Evolutionary conservation across 23 tunicate genomes (phyloP), one percentile per base, ranked within the genome.

Genomic region (Halocynthia roretzi): DNA sequence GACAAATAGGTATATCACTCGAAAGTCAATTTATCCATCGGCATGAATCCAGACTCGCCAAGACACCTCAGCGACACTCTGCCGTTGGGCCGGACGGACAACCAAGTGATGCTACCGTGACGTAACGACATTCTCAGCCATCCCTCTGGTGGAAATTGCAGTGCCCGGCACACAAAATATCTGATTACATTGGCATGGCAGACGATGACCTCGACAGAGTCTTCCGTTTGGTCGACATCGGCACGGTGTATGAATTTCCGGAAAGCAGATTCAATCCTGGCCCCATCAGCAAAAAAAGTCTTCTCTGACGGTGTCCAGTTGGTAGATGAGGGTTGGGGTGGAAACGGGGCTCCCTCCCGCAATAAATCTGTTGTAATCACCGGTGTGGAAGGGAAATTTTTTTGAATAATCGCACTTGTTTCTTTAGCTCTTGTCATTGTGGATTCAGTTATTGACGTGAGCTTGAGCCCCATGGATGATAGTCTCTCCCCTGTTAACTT

Each of bases 181-280:
- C 99, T 87, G 56, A 94, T 88, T 11, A 94, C 95, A 78, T 94
- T 94, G n/a, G 90, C 99, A 74, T 94, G 99, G 77, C 99, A 94
- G 17, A 94, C 91, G 53, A 80, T 20, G 6, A 94, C 81, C 50
- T 88, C 95, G 58, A 60, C 51, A 7, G 86, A 69, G 71, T 87
- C 87, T 19, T 77, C 67, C 48, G 81, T 56, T 76, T 86, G 91
- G 20, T 86, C 58, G 22, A 67, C 40, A 15, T 70, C 72, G 40
- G 91, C 95, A n/a, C 95, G 72, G 71, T 85, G 95, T 19, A 94
- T 77, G 66, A 66, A 84, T 72, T 88, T 88, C 44, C 95, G 72
- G 49, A 94, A 94, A 8, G 87, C 95, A 71, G 93, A 76, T 75
- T 93, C 98, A 9, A 93, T 93, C 31, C 92, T 71, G 7, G 98